Evolutionary conservation across 1,140 invertebrate genomes (phyloP), one percentile per base, ranked within the genome.

Genomic region (Copidosoma floridanum): DNA sequence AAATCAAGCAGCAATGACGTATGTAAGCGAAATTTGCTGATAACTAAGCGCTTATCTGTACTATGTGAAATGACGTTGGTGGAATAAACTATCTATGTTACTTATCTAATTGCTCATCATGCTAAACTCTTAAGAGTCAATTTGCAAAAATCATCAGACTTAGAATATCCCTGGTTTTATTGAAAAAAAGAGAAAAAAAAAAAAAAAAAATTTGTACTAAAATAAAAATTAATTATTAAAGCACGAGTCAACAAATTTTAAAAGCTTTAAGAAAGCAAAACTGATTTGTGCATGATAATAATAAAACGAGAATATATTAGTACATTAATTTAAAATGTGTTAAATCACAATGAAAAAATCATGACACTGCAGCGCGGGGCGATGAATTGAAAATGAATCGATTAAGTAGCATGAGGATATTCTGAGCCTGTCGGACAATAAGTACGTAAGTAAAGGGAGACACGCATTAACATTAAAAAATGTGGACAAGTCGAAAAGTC

Each of bases 151-250:
- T 10, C 12, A 14, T 51, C 37, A 21, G 48, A 46, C 57, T 59
- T 59, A 59, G 57, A 59, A 59, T 59, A 59, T 52, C 48, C 57
- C 27, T 44, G 6, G 6, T 6, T 32, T 6, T 32, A 8, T 8
- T 32, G 29, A 8, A 8, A 32, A 32, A 32, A 8, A 6, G 6
- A 32, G 6, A 6, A 12, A 8, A 32, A 32, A 32, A 41, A 41
- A 8, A 32, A 32, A 32, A 8, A 14, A 41, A 41, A 41, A 41
- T 11, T 41, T 16, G 38, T 41, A 6, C 38, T n/a, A 5, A 14
- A 16, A 32, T 32, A 32, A 32, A 8, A 32, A 8, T 32, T 32
- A 32, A 12, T 32, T 32, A 32, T 6, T 32, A 32, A 32, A 32
- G 29, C 12, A 32, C 12, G 29, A 32, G 6, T 32, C 29, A 32